Conservation (phyloP, 2,888 invertebrate genomes). For the Drosophila sordidapex region DNA sequence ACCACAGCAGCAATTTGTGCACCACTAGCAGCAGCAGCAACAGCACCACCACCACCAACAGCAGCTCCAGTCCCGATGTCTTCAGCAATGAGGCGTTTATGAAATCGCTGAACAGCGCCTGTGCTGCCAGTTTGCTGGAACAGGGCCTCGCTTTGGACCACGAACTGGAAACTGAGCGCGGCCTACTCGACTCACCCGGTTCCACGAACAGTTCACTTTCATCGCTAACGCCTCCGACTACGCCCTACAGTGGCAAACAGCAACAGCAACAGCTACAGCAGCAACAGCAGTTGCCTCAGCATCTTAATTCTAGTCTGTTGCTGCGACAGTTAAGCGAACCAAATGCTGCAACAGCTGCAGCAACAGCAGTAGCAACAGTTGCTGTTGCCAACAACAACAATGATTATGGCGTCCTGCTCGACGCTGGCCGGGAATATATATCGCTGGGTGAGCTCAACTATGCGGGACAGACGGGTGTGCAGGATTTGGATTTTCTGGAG, state of each 20-base stretch:
- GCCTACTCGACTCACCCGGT: constrained; percentile 83
- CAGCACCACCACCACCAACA: constrained; percentile 34
- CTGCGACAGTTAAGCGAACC: constrained; percentile 74
- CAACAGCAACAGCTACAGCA: constrained; percentile 9
- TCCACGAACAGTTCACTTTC: constrained; percentile 83
- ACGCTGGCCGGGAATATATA: constrained; percentile 77
- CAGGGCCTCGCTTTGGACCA: constrained; percentile 62
- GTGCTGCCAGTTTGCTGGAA: constrained; percentile 75
- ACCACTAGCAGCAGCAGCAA: constrained; percentile 21
- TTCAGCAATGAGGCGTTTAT: constrained; percentile 80
- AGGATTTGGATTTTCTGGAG: constrained; percentile 71
- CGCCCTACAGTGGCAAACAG: constrained; percentile 71
- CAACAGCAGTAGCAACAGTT: constrained; percentile 11
- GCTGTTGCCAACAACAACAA: constrained; percentile 23
- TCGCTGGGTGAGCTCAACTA: constrained; percentile 73
- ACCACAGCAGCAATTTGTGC: constrained; percentile 20
- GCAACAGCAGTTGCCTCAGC: constrained; percentile 23
- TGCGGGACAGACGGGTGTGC: constrained; percentile 34
- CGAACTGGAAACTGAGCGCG: constrained; percentile 54
- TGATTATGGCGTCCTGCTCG: constrained; percentile 77
- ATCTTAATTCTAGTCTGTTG: constrained; percentile 59
- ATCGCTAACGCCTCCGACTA: constrained; percentile 84
- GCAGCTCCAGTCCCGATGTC: constrained; percentile 63
- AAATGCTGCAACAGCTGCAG: constrained; percentile 14
- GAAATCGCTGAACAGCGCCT: constrained; percentile 81